Base-by-base conservation (phyloP, 1,140 invertebrate species). In the Aporrectodea caliginosa region DNA sequence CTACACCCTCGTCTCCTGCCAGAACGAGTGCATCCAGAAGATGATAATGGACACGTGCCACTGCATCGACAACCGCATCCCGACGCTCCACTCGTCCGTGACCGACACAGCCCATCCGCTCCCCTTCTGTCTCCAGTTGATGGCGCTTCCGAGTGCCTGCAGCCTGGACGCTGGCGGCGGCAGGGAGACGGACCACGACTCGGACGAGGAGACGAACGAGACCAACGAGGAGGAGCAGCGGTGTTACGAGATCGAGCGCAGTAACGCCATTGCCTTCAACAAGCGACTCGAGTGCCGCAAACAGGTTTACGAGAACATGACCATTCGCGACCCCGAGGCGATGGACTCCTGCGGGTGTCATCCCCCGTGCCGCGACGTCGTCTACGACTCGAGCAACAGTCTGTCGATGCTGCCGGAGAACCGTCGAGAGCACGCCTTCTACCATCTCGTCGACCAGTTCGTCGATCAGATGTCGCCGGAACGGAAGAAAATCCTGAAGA, bases 21-120 rank as follows among this genome's bases (percentile, higher is more conserved):
- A 81, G 75, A 81, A 81, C 71, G 69, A 81, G 69, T 81, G 80
- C 80, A 81, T 81, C 32, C 80, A 81, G 77, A 34, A 35, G 31
- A 43, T 32, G 29, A 81, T 81, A 31, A 73, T 77, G 58, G 71
- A 22, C n/a, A 34, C 71, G 27, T 81, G 80, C 69, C 30, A 71
- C 29, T 81, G 80, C 72, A 34, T 81, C 1, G 80, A 81, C 35
- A 81, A 74, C 70, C 77, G 76, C 27, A 78, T 81, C 75, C 71
- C 76, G 32, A 58, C 33, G 22, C 71, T 43, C 30, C 6, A 14
- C 6, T 76, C 75, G 27, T 58, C 43, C 6, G 6, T 22, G 43
- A 12, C 43, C 6, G n/a, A n/a, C n/a, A n/a, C n/a, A n/a, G n/a
- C n/a, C n/a, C n/a, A n/a, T n/a, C 22, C 43, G 43, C 43, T 58